Evolutionary conservation across 2,888 invertebrate genomes (phyloP), one percentile per base, ranked within the genome.

Genomic region (Eumerus sabulonum): DNA sequence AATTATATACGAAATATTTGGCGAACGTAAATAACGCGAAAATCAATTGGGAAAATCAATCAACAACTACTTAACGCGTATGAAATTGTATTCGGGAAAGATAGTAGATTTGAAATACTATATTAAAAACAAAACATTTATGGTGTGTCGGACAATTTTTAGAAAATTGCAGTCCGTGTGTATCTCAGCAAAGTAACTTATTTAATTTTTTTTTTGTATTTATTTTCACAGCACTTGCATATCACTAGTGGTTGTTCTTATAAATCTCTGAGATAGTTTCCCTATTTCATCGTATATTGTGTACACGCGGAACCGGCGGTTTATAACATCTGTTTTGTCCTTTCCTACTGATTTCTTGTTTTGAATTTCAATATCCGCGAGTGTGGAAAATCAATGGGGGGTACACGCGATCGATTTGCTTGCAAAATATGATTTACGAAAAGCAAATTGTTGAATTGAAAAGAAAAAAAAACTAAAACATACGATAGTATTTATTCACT

Each of bases 211-310:
- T 38, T 56, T 66, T 67, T 42, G 45, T 67, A 40, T 63, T 42
- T 40, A 47, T 59, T 82, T 82, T 83, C 83, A 83, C 83, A 83
- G 83, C 83, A 82, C 83, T 82, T 76, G 70, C 66, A 77, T 82
- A 83, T 83, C 83, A 83, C 83, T 82, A 81, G 48, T 48, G 63
- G 44, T 73, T 59, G 64, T 60, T 44, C 63, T 50, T 27, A 27
- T 27, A 27, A 67, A 48, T 68, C 47, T 63, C 54, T 64, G 79
- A 79, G 68, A 74, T 70, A 40, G 63, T 68, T 79, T 77, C 42
- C 51, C 67, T 74, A 70, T 59, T 60, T 11, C 3, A n/a, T 70
- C 64, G 27, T 27, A 27, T 27, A 7, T 79, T 68, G 64, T 68
- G 74, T 74, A 67, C 67, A 66, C 77, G 73, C 77, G 73, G 42